Percentiles rank a stretch among this genome's conserved stretches.
Evolutionary conservation across 2,888 invertebrate genomes (phyloP).

Genomic region (Alitta virens): DNA sequence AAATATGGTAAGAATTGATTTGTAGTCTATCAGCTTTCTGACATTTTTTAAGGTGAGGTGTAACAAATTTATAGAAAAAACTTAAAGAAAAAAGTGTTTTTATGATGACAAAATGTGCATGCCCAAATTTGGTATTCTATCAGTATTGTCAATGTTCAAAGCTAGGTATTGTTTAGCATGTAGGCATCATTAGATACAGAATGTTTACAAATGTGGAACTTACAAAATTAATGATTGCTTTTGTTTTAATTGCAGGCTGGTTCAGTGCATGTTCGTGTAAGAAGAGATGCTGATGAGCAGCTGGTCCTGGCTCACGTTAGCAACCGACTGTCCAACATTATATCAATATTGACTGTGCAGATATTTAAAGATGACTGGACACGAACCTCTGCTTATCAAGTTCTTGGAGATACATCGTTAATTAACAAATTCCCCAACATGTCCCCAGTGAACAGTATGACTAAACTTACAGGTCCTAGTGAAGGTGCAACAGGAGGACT

Average conservation of each 20-base stretch:
- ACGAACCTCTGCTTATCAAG: constrained; percentile 42
- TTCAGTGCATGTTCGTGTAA: constrained; percentile 63
- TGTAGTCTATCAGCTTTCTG: too few species aligned
- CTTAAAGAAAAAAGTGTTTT: background rate
- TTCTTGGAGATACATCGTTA: constrained; percentile 24
- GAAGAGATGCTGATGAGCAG: constrained; percentile 66
- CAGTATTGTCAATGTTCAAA: too few species aligned
- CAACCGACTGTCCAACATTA: constrained; percentile 62
- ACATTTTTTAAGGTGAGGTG: too few species aligned
- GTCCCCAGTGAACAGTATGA: too few species aligned
- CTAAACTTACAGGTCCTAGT: too few species aligned
- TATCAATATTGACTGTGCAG: constrained; percentile 63
- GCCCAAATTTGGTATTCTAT: background rate
- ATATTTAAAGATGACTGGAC: constrained; percentile 61
- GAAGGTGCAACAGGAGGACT: too few species aligned
- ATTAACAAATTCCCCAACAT: constrained; percentile 10
- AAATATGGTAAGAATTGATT: constrained; percentile 62
- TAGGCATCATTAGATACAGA: too few species aligned
- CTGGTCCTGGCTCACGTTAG: constrained; percentile 64
- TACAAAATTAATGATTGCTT: too few species aligned
- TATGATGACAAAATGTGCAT: background rate
- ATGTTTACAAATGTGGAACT: too few species aligned
- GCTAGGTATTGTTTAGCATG: too few species aligned
- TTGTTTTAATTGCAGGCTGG: constrained; percentile 57
- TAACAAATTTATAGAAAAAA: background rate